These are phyloP conservation scores for Jordanella pulchra DNA, from an alignment of 2,797 vertebrate species.

Conservation along the genomic window DNA sequence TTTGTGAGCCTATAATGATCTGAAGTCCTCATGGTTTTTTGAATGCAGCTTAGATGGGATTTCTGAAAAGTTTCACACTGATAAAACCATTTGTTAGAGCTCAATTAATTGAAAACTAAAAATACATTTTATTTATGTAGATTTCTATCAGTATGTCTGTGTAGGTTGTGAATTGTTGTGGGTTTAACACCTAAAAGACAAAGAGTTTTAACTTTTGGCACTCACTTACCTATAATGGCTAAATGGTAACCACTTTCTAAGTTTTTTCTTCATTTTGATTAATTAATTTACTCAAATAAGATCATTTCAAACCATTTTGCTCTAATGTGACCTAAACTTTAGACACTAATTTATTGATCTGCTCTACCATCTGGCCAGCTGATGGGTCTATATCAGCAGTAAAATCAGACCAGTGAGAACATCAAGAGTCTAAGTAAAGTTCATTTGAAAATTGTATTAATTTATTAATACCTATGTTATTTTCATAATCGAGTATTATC, in stretches of 20 bases:
- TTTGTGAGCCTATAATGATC: slow-evolving; percentile 52
- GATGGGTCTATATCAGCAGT: not conserved
- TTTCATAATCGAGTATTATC: not conserved
- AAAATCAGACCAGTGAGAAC: not conserved
- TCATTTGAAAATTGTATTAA: not conserved
- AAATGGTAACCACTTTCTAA: not conserved
- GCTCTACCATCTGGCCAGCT: not conserved
- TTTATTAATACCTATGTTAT: not conserved
- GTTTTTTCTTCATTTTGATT: not conserved
- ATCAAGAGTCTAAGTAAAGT: not conserved
- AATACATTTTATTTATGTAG: not conserved
- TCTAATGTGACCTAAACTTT: not conserved
- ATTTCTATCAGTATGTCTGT: not conserved
- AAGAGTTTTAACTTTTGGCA: not conserved
- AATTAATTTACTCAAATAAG: not conserved
- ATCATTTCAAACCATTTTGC: not conserved
- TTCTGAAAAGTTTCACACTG: not conserved
- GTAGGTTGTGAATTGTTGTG: not conserved
- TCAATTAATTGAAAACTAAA: not conserved
- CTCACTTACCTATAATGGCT: not conserved
- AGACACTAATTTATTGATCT: not conserved
- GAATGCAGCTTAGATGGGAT: not conserved
- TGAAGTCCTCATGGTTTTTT: slow-evolving; percentile 22
- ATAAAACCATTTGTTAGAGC: not conserved
- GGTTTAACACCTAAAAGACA: not conserved